Evolutionary conservation across 2,797 vertebrate species (phyloP).

Genomic region (Simalia tracyae): DNA sequence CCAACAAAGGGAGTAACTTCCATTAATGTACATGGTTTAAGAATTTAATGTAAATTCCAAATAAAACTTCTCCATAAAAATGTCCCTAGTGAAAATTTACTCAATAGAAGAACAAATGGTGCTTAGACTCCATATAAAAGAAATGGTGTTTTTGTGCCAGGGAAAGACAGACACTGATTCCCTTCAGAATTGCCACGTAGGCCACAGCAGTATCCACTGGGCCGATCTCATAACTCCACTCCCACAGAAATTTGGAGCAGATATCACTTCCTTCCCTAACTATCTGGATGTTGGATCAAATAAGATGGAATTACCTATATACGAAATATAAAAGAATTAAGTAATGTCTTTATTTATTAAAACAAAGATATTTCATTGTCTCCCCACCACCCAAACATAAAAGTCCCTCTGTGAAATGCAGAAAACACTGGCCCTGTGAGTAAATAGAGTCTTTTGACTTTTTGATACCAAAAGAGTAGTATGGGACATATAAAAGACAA

Average conservation of each 20-base stretch:
- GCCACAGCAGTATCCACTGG: not conserved
- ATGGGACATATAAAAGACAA: not conserved
- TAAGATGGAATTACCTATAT: not conserved
- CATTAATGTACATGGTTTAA: not conserved
- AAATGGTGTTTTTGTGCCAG: not conserved
- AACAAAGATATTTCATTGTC: not conserved
- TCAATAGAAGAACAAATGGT: not conserved
- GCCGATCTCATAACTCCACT: not conserved
- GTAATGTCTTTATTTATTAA: not conserved
- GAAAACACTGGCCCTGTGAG: not conserved
- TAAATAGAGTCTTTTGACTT: not conserved
- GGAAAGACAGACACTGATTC: not conserved
- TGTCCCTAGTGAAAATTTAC: not conserved
- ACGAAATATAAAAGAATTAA: not conserved
- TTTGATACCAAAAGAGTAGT: not conserved
- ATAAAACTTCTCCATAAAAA: not conserved
- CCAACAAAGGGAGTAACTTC: not conserved
- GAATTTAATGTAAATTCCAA: not conserved
- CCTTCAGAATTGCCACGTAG: too few relatives aligned
- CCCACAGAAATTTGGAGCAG: not conserved
- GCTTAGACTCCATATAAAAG: not conserved
- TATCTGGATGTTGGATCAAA: not conserved
- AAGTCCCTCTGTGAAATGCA: not conserved
- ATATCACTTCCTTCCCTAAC: not conserved
- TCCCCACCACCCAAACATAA: not conserved